These are phyloP conservation scores for Nyctalus aviator DNA, from an alignment of 2,797 vertebrate genomes.

Conservation along the genomic window DNA sequence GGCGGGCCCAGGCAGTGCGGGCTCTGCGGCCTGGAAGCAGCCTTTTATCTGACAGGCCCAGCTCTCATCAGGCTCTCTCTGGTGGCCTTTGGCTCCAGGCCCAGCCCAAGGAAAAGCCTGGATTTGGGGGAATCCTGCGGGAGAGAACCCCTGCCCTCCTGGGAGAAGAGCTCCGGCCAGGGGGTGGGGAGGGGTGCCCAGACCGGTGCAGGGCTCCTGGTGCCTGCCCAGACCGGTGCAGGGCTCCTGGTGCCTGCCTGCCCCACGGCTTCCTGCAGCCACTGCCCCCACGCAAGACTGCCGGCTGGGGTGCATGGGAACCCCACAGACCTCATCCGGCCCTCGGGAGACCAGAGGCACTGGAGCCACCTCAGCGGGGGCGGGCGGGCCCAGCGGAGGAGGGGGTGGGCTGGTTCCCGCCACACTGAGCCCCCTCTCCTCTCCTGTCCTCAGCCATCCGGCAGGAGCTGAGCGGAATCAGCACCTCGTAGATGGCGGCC, in stretches of 20 bases:
- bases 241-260: no score
- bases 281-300: no score
- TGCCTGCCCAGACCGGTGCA: not conserved
- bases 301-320: not conserved
- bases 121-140: not conserved
- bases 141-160: not conserved
- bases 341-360: not conserved
- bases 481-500: constrained; percentile 92
- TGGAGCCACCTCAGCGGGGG: fast-evolving
- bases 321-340: not conserved
- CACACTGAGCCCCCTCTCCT: constrained; percentile 1
- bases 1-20: fast-evolving
- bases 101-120: not conserved
- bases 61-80: not conserved
- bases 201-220: no score
- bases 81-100: not conserved
- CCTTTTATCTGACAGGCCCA: fast-evolving
- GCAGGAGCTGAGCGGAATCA: constrained; percentile 97
- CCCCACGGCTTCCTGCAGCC: not conserved
- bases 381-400: not conserved
- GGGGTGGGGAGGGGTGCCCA: not conserved
- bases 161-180: no score
- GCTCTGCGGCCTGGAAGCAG: no score
- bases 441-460: constrained; percentile 93
- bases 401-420: fast-evolving